These are phyloP conservation scores for Ibidorhyncha struthersii DNA, from an alignment of 2,113 vertebrate species.

Conservation along the genomic window DNA sequence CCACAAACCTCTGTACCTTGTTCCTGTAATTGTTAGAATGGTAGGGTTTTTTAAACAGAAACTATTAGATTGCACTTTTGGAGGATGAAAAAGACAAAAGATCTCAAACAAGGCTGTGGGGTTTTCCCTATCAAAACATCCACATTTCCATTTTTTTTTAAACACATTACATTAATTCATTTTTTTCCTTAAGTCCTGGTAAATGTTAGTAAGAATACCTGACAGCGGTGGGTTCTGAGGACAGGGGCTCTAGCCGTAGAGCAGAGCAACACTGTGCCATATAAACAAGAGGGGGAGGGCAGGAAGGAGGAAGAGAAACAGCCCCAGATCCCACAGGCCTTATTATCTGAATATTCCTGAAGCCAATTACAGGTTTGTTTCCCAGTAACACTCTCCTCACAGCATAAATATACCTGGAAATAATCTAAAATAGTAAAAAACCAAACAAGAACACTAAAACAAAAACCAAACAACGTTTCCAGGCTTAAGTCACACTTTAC, in stretches of 20 bases:
- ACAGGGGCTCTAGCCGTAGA: background rate
- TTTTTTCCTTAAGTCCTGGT: background rate
- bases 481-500: background rate
- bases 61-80: background rate
- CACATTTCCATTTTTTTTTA: background rate
- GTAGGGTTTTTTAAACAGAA: background rate
- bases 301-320: background rate
- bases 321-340: constrained; percentile 2
- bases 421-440: background rate
- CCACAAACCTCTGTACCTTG: background rate
- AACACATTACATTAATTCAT: background rate
- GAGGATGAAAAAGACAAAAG: background rate
- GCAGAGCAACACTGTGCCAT: background rate
- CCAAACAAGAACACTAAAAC: background rate
- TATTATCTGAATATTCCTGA: background rate
- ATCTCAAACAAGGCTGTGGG: background rate
- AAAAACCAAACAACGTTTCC: background rate
- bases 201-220: background rate
- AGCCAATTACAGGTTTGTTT: background rate
- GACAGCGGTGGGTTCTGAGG: background rate
- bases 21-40: background rate
- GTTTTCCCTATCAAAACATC: background rate
- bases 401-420: background rate
- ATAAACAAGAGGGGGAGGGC: background rate
- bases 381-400: background rate